Conservation (phyloP, 64 coral and sea anemone genomes). For the Montipora cactus region DNA sequence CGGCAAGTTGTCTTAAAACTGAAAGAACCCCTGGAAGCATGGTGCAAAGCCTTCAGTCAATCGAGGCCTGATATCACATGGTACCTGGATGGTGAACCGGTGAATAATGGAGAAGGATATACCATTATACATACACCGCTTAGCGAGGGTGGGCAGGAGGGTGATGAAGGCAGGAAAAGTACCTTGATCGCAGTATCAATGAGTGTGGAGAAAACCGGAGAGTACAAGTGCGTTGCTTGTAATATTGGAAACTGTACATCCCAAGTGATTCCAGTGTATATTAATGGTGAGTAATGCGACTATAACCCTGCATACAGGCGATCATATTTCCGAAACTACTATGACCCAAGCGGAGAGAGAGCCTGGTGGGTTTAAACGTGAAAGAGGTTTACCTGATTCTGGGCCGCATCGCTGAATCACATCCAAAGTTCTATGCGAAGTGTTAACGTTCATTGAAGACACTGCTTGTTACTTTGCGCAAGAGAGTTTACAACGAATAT, state of each 20-base stretch:
- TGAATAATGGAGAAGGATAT: constrained; percentile 63
- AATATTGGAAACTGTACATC: constrained; percentile 71
- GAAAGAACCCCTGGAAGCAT: constrained; percentile 28
- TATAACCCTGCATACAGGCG: no score
- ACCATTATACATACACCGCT: background rate
- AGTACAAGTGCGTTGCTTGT: constrained; percentile 77
- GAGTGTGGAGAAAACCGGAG: constrained; percentile 66
- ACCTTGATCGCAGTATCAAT: constrained; percentile 36
- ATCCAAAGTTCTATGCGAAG: no score
- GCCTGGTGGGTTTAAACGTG: no score
- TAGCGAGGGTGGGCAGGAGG: background rate
- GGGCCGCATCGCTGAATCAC: no score
- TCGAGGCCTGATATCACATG: constrained; percentile 53
- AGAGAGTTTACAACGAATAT: no score
- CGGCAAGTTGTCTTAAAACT: constrained; percentile 39
- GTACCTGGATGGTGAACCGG: constrained; percentile 60
- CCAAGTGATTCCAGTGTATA: constrained; percentile 64
- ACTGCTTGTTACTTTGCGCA: no score
- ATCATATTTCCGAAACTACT: no score
- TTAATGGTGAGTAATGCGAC: constrained; percentile 57
- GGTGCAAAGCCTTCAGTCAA: constrained; percentile 54
- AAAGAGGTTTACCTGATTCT: no score
- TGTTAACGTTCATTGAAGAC: no score
- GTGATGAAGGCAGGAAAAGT: constrained; percentile 32
- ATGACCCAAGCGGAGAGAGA: no score